Evolutionary conservation across 1,140 invertebrate genomes (phyloP).

Genomic region (Orchestia grillus): DNA sequence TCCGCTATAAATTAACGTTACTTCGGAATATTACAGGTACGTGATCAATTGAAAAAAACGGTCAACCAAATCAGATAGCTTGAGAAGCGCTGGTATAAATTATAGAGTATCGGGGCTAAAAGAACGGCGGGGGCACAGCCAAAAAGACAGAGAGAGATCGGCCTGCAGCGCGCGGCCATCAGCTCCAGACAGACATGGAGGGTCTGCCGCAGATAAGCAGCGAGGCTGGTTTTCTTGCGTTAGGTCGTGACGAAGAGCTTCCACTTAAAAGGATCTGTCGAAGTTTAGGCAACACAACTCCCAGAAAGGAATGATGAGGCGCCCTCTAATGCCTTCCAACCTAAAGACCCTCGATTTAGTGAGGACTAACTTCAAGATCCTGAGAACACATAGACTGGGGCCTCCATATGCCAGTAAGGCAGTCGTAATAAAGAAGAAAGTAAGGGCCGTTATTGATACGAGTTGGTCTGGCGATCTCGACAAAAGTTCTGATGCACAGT

Average conservation of each 20-base stretch:
- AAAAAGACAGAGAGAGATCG: background rate
- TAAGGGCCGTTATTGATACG: slow-evolving; percentile 2
- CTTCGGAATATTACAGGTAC: no score
- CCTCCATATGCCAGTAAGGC: background rate
- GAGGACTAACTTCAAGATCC: background rate
- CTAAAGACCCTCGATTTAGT: slow-evolving; percentile 39
- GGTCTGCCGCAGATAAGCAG: background rate
- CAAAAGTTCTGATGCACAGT: slow-evolving; percentile 30
- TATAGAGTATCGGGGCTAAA: background rate
- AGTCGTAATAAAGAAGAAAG: slow-evolving; percentile 18
- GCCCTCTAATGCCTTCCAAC: slow-evolving; percentile 25
- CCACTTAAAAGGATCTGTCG: slow-evolving; percentile 46
- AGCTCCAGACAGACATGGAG: background rate
- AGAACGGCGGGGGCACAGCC: background rate
- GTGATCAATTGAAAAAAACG: no score
- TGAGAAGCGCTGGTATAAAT: no score
- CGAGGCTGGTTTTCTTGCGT: background rate
- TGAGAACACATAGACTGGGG: background rate
- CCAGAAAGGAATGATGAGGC: slow-evolving; percentile 24
- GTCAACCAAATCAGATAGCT: no score
- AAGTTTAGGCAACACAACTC: slow-evolving; percentile 26
- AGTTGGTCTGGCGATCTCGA: background rate
- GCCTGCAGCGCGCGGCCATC: background rate
- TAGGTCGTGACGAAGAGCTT: slow-evolving; percentile 16
- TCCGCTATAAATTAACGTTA: no score